Evolutionary conservation across 1,140 invertebrate genomes (phyloP), one percentile per base, ranked within the genome.

Genomic region (Oscheius sp.): DNA sequence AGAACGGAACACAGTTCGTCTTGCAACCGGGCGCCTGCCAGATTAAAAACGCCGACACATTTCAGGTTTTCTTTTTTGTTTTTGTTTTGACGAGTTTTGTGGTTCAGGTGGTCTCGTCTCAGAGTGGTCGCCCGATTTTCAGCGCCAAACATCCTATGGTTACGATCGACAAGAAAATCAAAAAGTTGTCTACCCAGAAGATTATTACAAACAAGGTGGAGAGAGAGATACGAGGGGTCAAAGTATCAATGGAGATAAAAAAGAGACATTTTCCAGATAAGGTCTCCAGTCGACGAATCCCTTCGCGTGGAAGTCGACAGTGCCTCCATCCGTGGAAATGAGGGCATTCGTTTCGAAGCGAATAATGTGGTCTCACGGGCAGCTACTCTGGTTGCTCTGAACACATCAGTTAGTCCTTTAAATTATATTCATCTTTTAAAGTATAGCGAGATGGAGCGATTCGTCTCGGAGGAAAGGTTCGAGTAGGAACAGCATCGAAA

Each of bases 151-250:
- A 65, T 31, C 63, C 63, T 18, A 34, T 65, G 32, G 32, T 65
- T 20, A 34, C 63, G 3, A 23, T 65, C 2, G 63, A 65, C 29
- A 65, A 42, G 28, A 65, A 38, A 36, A 65, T 65, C 31, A 65
- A 72, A 29, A 71, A 32, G 4, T 29, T 72, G n/a, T 35, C 69
- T 18, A 42, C 65, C 45, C 38, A 69, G 20, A 72, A 69, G 63
- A 72, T 70, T 31, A 72, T 72, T 31, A 65, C 42, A 4, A 72
- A 45, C 34, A 72, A 72, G 62, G 62, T 72, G 2, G 26, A 31
- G 36, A 72, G 35, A n/a, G 4, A 10, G 10, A n/a, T 4, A 10
- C 20, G 23, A 28, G 18, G 18, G 18, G n/a, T 38, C 13, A 18
- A 38, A 20, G 36, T 65, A n/a, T 38, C 28, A 55, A 20, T 26